These are phyloP conservation scores for Whitmania pigra DNA, from an alignment of 1,140 invertebrate genomes.

Conservation along the genomic window DNA sequence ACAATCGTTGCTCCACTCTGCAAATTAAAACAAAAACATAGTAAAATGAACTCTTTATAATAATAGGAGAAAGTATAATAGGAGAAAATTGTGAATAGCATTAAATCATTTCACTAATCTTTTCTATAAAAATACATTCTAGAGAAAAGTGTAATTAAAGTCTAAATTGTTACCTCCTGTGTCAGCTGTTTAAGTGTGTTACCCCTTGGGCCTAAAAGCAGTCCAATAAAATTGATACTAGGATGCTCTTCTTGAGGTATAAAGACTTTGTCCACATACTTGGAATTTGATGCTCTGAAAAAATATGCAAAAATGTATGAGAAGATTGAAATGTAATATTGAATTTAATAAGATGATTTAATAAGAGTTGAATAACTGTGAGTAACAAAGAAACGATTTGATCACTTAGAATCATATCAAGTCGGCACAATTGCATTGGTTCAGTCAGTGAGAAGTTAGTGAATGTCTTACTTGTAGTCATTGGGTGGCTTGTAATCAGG, in stretches of 20 bases:
- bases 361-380: too few relatives aligned
- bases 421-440: neutral
- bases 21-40: slow-evolving; percentile 20
- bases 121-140: neutral
- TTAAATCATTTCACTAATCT: neutral
- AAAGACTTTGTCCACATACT: slow-evolving; percentile 77
- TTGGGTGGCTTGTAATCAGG: slow-evolving; percentile 95
- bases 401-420: neutral
- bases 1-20: slow-evolving; percentile 98
- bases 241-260: slow-evolving; percentile 98
- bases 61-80: neutral
- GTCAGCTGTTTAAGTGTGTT: slow-evolving; percentile 84
- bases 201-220: slow-evolving; percentile 93
- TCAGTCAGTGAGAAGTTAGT: neutral
- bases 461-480: slow-evolving; percentile 72
- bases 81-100: neutral
- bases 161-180: slow-evolving; percentile 49
- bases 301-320: neutral
- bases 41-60: too few relatives aligned
- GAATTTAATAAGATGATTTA: too few relatives aligned
- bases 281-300: slow-evolving; percentile 74
- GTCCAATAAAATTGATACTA: slow-evolving; percentile 97
- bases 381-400: too few relatives aligned
- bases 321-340: too few relatives aligned
- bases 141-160: neutral